Base-by-base conservation (phyloP, 1,140 invertebrate genomes). In the Drosophila hydei region DNA sequence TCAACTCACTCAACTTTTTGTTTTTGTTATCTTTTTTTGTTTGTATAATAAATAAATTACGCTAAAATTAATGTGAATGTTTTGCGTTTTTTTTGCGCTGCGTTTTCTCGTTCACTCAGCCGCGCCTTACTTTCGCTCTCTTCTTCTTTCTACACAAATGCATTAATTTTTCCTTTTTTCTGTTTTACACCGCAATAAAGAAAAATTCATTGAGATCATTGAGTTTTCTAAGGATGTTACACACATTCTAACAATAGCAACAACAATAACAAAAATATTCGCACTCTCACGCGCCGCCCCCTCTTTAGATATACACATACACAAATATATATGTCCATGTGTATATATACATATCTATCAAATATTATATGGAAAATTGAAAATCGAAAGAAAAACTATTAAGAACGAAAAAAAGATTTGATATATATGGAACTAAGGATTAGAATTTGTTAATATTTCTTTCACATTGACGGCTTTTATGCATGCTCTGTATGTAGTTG, bases 191-290 rank as follows among this genome's bases (percentile, higher is more conserved):
- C 78, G 71, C 72, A 79, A 75, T 85, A 65, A 85, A 85, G 79
- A 84, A 84, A 84, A 84, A 78, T 84, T 84, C 79, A 81, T 87
- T 87, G 81, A 87, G 81, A 87, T 87, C 81, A 87, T 87, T 87
- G 63, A 87, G 81, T 87, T 87, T 75, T 72, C 81, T 75, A 87
- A 85, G 67, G 69, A 84, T 85, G 79, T 79, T 78, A 69, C 47
- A 85, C 69, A 79, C 76, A 59, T 55, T 43, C 27, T 56, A 40
- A 50, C 67, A 63, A 62, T 42, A 62, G 61, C 56, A 55, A 48
- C 61, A 43, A 51, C 54, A 30, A 48, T 19, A 65, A 27, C 62
- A 51, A 48, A 45, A 40, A 45, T 47, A 18, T 56, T 60, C 61
- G 60, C 42, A 74, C 79, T 65, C 79, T 83, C 79, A 62, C 79